A percentile compares a stretch with the other conserved stretches of the same genome.
These are phyloP conservation scores for Lithophane ornitopus DNA, from an alignment of 2,888 invertebrate species.

Conservation along the genomic window DNA sequence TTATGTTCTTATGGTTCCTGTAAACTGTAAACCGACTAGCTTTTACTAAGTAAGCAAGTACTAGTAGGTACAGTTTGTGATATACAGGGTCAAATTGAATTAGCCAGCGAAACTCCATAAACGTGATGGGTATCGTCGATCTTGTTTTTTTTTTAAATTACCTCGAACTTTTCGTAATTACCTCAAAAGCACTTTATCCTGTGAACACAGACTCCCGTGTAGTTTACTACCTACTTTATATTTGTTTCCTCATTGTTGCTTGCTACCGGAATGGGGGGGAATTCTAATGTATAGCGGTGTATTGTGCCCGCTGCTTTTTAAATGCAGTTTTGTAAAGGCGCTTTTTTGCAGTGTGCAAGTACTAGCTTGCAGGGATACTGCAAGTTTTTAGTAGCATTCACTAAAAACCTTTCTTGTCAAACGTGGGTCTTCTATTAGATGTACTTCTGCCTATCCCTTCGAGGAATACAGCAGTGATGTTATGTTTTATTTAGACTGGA, in stretches of 20 bases:
- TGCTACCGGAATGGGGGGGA: conserved; percentile 18
- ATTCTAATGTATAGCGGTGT: conserved; percentile 12
- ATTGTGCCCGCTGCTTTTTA: conserved; percentile 32
- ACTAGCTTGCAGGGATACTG: background rate
- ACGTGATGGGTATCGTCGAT: no score
- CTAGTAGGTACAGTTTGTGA: background rate
- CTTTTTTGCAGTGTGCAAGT: conserved; percentile 14
- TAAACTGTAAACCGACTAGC: conserved; percentile 7
- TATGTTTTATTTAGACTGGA: no score
- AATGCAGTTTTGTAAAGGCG: conserved; percentile 18
- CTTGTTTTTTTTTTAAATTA: no score
- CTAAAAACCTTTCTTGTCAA: no score
- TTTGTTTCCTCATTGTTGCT: conserved; percentile 32
- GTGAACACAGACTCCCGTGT: conserved; percentile 9
- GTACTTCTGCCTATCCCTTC: no score
- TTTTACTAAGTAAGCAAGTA: conserved; percentile 9
- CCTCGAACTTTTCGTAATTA: conserved; percentile 15
- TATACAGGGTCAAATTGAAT: background rate
- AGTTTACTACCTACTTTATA: conserved; percentile 19
- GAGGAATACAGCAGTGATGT: no score
- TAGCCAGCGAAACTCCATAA: no score
- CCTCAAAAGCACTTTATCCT: conserved; percentile 22
- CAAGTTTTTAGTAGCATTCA: background rate
- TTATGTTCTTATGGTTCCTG: conserved; percentile 18
- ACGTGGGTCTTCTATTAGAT: no score